A percentile compares a stretch with the other conserved stretches of the same genome.
These are phyloP conservation scores for Spodoptera littoralis DNA, from an alignment of 2,888 invertebrate genomes.

Conservation along the genomic window DNA sequence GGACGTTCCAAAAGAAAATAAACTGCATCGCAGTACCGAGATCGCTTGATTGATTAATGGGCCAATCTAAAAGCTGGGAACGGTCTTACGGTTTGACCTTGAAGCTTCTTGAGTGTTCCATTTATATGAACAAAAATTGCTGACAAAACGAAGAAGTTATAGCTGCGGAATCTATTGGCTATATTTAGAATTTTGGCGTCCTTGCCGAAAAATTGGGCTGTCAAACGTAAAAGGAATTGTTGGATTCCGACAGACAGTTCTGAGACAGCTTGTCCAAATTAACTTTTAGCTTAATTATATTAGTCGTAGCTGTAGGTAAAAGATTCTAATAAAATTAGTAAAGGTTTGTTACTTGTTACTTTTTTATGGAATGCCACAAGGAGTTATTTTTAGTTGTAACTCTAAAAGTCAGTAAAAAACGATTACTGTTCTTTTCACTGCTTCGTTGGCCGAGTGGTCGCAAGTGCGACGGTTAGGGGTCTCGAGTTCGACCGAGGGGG, in stretches of 20 bases:
- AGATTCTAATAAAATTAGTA: not conserved
- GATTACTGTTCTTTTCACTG: no score
- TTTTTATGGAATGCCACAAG: slow-evolving; percentile 8
- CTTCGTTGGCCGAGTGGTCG: no score
- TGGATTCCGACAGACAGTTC: no score
- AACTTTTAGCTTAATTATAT: no score
- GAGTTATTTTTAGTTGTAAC: not conserved
- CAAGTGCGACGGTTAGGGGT: no score
- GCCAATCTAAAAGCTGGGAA: slow-evolving; percentile 37
- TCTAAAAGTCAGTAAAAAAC: no score
- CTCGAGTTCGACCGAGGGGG: no score
- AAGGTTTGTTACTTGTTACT: not conserved
- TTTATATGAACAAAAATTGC: slow-evolving; percentile 28
- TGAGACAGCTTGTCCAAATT: no score
- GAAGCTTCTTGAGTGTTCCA: slow-evolving; percentile 32
- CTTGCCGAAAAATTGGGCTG: no score
- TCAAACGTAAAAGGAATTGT: no score
- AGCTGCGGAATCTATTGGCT: slow-evolving; percentile 1
- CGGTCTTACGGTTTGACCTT: slow-evolving; percentile 25
- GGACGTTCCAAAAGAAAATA: slow-evolving; percentile 4
- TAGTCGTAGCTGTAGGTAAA: not conserved
- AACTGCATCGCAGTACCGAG: slow-evolving; percentile 31
- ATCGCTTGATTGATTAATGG: slow-evolving; percentile 46
- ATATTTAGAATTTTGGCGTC: slow-evolving; percentile 7
- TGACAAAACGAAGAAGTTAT: slow-evolving; percentile 13